These are phyloP conservation scores for Ceratothoa steindachneri DNA, from an alignment of 2,888 invertebrate species.

Conservation along the genomic window DNA sequence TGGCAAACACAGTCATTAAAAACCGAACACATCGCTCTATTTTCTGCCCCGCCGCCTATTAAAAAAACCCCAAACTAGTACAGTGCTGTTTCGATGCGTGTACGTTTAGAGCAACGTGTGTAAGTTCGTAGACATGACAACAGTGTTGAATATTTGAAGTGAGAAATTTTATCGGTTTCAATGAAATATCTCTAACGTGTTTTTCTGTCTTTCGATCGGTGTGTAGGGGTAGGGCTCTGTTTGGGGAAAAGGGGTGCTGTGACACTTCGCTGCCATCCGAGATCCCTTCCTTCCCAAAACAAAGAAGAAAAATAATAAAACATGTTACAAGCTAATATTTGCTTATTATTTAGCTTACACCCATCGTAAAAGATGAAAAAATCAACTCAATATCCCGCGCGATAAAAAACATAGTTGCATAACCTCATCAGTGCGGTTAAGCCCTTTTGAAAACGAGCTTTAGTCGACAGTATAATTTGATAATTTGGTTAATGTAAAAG, in stretches of 20 bases:
- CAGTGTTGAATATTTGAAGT: not conserved
- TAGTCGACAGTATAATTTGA: constrained; percentile 15
- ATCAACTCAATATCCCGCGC: not conserved
- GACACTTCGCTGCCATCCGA: not conserved
- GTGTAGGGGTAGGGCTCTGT: too few species aligned
- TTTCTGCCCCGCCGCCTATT: too few species aligned
- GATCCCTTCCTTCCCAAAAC: constrained; percentile 3
- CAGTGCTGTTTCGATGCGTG: too few species aligned
- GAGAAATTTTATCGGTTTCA: not conserved
- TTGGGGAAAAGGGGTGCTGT: too few species aligned
- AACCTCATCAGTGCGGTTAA: too few species aligned
- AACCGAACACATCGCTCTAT: too few species aligned
- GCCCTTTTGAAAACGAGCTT: constrained; percentile 1
- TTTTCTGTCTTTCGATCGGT: not conserved
- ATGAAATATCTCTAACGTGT: not conserved
- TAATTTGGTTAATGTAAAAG: constrained; percentile 13
- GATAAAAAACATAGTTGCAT: not conserved
- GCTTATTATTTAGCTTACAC: constrained; percentile 4
- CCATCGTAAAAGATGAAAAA: not conserved
- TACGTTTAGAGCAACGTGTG: too few species aligned
- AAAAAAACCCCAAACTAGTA: too few species aligned
- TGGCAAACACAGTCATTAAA: too few species aligned
- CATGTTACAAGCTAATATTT: constrained; percentile 15
- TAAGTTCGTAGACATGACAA: too few species aligned
- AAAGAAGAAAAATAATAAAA: constrained; percentile 13